Percentiles rank a stretch among this genome's conserved stretches.
Evolutionary conservation across 2,888 invertebrate genomes (phyloP).

Genomic region (Cheilosia impressa): DNA sequence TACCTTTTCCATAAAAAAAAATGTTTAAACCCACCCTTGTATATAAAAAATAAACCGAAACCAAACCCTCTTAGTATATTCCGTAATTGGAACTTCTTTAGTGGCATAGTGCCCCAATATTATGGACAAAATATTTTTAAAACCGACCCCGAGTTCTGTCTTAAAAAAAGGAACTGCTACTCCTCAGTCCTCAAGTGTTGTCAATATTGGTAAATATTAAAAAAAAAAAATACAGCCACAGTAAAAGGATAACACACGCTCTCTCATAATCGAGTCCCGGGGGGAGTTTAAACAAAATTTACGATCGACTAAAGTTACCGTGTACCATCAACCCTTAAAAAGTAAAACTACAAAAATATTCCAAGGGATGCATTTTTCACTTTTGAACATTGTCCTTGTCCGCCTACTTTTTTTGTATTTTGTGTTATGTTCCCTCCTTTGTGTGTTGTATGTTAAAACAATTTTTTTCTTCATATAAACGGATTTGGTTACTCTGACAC

Average conservation of each 20-base stretch:
- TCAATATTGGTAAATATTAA: constrained; percentile 83
- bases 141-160: constrained; percentile 9
- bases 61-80: constrained; percentile 23
- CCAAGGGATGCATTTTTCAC: constrained; percentile 50
- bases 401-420: constrained; percentile 43
- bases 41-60: constrained; percentile 3
- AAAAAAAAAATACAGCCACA: constrained; percentile 67
- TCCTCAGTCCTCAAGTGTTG: constrained; percentile 79
- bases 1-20: constrained; percentile 40
- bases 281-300: constrained; percentile 57
- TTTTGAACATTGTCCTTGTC: constrained; percentile 59
- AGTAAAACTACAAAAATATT: constrained; percentile 24
- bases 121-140: neutral
- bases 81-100: constrained; percentile 66
- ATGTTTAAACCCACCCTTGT: constrained; percentile 32
- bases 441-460: constrained; percentile 27
- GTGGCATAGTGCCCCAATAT: constrained; percentile 65
- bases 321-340: constrained; percentile 34
- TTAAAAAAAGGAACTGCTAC: neutral
- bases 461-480: constrained; percentile 78
- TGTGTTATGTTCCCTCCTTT: neutral
- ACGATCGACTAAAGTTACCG: constrained; percentile 61
- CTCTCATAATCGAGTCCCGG: constrained; percentile 58
- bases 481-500: constrained; percentile 81
- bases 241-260: constrained; percentile 62